Base-by-base conservation (phyloP, 2,888 invertebrate species). In the Homarus gammarus region DNA sequence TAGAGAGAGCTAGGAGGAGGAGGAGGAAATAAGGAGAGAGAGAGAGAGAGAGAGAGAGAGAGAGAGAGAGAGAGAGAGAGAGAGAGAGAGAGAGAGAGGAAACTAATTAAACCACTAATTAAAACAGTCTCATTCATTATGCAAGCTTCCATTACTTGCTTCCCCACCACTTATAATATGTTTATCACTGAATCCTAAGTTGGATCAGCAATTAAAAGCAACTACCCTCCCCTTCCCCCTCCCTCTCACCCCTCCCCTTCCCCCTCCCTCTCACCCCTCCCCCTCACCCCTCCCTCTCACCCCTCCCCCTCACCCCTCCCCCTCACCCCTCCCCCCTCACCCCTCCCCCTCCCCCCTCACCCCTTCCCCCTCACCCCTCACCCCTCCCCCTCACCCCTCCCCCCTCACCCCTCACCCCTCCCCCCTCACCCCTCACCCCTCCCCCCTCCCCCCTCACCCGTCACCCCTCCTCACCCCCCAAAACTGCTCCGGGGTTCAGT, bases 31-130 rank as follows among this genome's bases (percentile, higher is more conserved):
- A 10, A n/a, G 40, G 38, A 27, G 40, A 40, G 36, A 40, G 18
- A 40, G 33, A 56, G n/a, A n/a, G n/a, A n/a, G 31, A n/a, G n/a
- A n/a, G n/a, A n/a, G n/a, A n/a, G n/a, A n/a, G n/a, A n/a, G n/a
- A n/a, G n/a, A n/a, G n/a, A n/a, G n/a, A n/a, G n/a, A n/a, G n/a
- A n/a, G n/a, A n/a, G n/a, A n/a, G n/a, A n/a, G 64, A 68, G 68
- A 10, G n/a, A 73, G 15, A 36, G 73, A 40, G 73, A n/a, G 44
- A 49, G 15, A n/a, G 75, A 75, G 75, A 75, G 75, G 49, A 75
- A 75, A 75, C 75, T 44, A 75, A 75, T 75, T 75, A 75, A 75
- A 75, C 38, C 75, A 75, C 49, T 75, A 75, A 75, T 75, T 75
- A 75, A 75, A 75, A 75, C 44, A 75, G 38, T 31, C 75, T 75